Conservation (phyloP, 2,888 invertebrate species). For the Brenthis hecate region DNA sequence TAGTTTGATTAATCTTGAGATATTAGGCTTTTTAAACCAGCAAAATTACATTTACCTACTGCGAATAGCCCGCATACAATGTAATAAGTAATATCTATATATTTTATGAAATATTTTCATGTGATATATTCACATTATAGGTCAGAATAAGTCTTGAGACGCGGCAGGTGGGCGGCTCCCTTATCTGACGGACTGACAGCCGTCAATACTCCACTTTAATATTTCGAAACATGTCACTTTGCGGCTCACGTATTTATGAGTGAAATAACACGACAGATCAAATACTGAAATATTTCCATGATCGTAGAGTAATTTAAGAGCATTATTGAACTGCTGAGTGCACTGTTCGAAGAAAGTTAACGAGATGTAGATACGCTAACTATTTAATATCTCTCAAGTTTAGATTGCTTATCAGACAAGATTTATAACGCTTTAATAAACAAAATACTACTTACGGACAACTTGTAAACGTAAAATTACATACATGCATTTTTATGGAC, state of each 20-base stretch:
- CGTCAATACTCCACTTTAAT: conserved; percentile 25
- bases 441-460: too few species aligned
- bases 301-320: background rate
- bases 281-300: background rate
- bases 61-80: background rate
- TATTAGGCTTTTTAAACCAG: background rate
- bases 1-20: background rate
- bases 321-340: too few species aligned
- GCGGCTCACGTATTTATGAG: background rate
- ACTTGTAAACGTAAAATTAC: too few species aligned
- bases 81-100: background rate
- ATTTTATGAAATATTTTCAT: background rate
- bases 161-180: conserved; percentile 14
- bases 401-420: too few species aligned
- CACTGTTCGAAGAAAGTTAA: too few species aligned
- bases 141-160: conserved; percentile 2
- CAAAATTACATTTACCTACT: background rate
- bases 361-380: too few species aligned
- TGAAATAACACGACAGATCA: background rate
- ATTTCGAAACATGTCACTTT: conserved; percentile 22
- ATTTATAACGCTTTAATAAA: too few species aligned
- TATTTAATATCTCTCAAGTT: too few species aligned
- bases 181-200: conserved; percentile 25
- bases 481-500: too few species aligned
- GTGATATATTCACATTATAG: background rate